Evolutionary conservation across 2,797 vertebrate genomes (phyloP).

Genomic region (Amblyraja radiata): DNA sequence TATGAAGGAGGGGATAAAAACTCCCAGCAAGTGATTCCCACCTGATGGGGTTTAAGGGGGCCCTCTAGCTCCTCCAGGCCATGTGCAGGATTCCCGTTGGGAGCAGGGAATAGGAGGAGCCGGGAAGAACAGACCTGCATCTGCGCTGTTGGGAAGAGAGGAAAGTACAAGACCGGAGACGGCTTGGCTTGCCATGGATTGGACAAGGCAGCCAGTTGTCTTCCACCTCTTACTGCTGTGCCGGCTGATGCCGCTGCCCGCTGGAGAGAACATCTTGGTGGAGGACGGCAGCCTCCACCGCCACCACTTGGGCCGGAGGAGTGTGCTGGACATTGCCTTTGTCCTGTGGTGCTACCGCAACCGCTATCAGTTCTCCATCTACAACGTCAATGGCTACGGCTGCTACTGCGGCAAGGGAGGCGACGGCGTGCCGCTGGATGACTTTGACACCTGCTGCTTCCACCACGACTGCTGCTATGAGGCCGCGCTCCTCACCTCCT

Average conservation of each 20-base stretch:
- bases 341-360: background rate
- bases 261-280: too few species aligned
- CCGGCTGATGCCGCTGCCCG: background rate
- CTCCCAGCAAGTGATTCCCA: background rate
- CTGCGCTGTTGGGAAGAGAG: too few species aligned
- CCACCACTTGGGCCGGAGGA: background rate
- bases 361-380: slow-evolving; percentile 31
- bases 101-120: too few species aligned
- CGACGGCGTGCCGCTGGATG: background rate
- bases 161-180: background rate
- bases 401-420: slow-evolving; percentile 28
- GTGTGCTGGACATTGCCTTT: slow-evolving; percentile 25
- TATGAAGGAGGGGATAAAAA: too few species aligned
- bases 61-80: too few species aligned
- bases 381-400: slow-evolving; percentile 15
- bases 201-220: background rate
- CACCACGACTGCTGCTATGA: slow-evolving; percentile 30
- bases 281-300: background rate
- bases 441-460: slow-evolving; percentile 30
- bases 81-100: background rate
- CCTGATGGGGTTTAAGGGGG: background rate
- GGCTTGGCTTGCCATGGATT: background rate
- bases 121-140: too few species aligned
- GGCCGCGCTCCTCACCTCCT: background rate
- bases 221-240: background rate